A percentile compares a stretch with the other conserved stretches of the same genome.
Conservation (phyloP, 2,113 vertebrate genomes). For the Centropristis striata region DNA sequence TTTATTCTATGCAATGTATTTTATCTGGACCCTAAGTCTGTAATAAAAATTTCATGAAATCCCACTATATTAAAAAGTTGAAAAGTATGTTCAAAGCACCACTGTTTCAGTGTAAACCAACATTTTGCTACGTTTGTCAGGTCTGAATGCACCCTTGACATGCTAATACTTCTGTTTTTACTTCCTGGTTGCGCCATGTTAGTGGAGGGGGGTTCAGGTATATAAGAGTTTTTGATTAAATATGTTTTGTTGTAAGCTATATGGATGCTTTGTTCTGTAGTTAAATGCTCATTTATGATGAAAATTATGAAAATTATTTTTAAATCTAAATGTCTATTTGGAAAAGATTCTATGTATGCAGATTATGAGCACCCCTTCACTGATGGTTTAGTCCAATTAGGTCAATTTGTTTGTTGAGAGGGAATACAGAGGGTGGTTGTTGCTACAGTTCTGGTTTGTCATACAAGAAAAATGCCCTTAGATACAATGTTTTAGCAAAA, state of each 20-base stretch:
- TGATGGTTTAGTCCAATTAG: slow-evolving; percentile 19
- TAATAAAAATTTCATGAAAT: too few species aligned
- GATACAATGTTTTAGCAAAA: background rate
- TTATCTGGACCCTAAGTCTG: too few species aligned
- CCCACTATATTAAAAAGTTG: too few species aligned
- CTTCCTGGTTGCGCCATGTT: slow-evolving; percentile 28
- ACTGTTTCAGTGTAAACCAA: too few species aligned
- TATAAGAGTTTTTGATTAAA: background rate
- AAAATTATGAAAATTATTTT: background rate
- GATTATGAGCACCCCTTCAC: background rate
- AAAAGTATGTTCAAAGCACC: too few species aligned
- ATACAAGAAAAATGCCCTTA: background rate
- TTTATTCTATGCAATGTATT: too few species aligned
- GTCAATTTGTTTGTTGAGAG: background rate
- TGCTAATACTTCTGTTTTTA: background rate
- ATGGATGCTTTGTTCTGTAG: background rate
- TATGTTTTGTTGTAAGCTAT: background rate
- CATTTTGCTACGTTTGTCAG: too few species aligned
- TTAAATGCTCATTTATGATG: too few species aligned
- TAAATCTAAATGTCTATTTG: background rate
- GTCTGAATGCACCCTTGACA: too few species aligned
- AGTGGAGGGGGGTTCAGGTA: background rate
- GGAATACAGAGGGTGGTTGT: background rate
- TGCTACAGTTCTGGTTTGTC: background rate
- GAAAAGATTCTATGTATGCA: background rate